A percentile compares a stretch with the other conserved stretches of the same genome.
phyloP scores from a whole-genome alignment of 2,888 invertebrate genomes.

The Nomada lathburiana region DNA sequence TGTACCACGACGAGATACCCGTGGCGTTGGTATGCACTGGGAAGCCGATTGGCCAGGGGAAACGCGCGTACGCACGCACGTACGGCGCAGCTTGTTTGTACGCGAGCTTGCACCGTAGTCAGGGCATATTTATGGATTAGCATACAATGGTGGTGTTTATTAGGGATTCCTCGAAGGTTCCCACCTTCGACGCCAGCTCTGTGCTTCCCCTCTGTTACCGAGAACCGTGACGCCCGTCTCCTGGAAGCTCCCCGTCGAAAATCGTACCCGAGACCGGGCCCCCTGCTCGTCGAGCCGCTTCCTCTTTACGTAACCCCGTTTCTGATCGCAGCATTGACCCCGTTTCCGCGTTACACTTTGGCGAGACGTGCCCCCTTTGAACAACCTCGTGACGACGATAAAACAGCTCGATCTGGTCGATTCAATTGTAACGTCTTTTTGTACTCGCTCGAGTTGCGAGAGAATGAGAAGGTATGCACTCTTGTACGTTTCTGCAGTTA shows the following conservation, averaged over 20 bases:
- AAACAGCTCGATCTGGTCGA: background rate
- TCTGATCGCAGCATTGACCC: constrained; percentile 20
- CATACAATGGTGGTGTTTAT: constrained; percentile 80
- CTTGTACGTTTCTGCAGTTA: no score
- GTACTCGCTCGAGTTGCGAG: no score
- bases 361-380: background rate
- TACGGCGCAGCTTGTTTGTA: constrained; percentile 71
- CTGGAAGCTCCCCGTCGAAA: constrained; percentile 49
- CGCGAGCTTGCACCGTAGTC: constrained; percentile 71
- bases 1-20: constrained; percentile 56
- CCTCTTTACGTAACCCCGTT: constrained; percentile 16
- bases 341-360: constrained; percentile 17
- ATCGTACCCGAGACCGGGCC: constrained; percentile 16
- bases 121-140: constrained; percentile 77
- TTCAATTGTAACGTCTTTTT: no score
- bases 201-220: constrained; percentile 61
- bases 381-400: no score
- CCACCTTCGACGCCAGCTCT: constrained; percentile 69
- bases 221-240: constrained; percentile 55
- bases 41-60: constrained; percentile 70
- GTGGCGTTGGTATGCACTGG: constrained; percentile 61
- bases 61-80: constrained; percentile 69
- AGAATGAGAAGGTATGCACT: no score
- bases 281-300: constrained; percentile 2
- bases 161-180: constrained; percentile 76